Evolutionary conservation across 2,888 invertebrate genomes (phyloP), one percentile per base, ranked within the genome.

Genomic region (Pristionchus arcanus): DNA sequence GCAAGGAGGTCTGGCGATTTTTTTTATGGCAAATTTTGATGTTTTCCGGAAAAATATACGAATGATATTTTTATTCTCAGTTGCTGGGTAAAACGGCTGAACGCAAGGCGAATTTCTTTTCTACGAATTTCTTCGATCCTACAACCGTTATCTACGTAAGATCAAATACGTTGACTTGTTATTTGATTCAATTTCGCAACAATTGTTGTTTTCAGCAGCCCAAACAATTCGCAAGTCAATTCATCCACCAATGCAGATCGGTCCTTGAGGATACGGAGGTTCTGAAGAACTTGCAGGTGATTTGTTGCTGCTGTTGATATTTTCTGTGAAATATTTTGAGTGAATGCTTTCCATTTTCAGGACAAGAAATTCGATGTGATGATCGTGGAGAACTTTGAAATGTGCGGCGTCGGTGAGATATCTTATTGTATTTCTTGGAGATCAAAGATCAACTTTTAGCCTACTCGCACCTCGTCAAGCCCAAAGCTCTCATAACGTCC

Each of bases 321-420:
- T 42, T 25, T 68, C 21, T 34, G 28, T n/a, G n/a, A n/a, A n/a
- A n/a, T n/a, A n/a, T n/a, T n/a, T n/a, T n/a, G n/a, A n/a, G n/a
- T n/a, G n/a, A n/a, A n/a, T n/a, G 19, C 19, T 4, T 19, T 19
- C 34, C 7, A 34, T 21, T 42, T 59, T 42, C 42, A 68, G 87
- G 28, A 5, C 28, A 68, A 87, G 49, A 42, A 87, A 7, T 87
- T 87, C 49, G 87, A 87, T 37, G 68, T 87, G 19, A 68, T 68
- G 66, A 87, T 87, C 87, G 87, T 87, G 42, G 87, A 87, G 68
- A 68, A 87, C 87, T 87, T 87, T n/a, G 87, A 87, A 49, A 87
- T 87, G 87, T 87, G 87, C 49, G 87, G 87, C 9, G 66, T 68
- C 9, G 87, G 87, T 87, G 21, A n/a, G 87, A 5, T 42, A n/a